A percentile compares a stretch with the other conserved stretches of the same genome.
phyloP scores from a whole-genome alignment of 2,797 vertebrate species.

The Poeciliopsis infans region DNA sequence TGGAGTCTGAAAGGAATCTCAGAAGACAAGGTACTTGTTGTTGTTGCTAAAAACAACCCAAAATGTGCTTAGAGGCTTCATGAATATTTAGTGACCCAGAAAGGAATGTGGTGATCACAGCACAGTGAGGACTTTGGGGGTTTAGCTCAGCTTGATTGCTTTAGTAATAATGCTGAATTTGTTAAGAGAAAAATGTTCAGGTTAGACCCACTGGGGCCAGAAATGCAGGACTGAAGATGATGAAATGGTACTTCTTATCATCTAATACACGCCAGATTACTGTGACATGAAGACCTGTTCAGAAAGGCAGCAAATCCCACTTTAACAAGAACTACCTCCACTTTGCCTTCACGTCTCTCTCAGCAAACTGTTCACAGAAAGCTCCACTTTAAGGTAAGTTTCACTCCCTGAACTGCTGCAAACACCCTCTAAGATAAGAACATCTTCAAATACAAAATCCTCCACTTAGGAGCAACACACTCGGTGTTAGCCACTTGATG shows the following conservation, averaged over 20 bases:
- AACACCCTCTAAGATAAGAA: slow-evolving; percentile 18
- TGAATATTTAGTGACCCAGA: slow-evolving; percentile 67
- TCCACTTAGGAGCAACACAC: slow-evolving; percentile 27
- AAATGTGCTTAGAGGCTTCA: slow-evolving; percentile 52
- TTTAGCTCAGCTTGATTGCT: slow-evolving; percentile 42
- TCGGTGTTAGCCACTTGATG: slow-evolving; percentile 26
- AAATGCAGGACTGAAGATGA: slow-evolving; percentile 16
- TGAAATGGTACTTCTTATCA: slow-evolving; percentile 13
- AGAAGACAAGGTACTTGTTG: slow-evolving; percentile 43
- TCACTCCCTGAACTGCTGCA: slow-evolving; percentile 23
- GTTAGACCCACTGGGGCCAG: slow-evolving; percentile 8
- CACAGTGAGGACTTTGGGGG: slow-evolving; percentile 27
- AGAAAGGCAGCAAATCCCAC: slow-evolving; percentile 31
- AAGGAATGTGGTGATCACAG: slow-evolving; percentile 39
- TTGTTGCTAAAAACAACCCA: slow-evolving; percentile 49
- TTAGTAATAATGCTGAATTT: slow-evolving; percentile 46
- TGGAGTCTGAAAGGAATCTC: slow-evolving; percentile 56
- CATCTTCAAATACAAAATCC: slow-evolving; percentile 39
- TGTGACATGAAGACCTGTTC: slow-evolving; percentile 9
- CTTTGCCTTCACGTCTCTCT: slow-evolving; percentile 22
- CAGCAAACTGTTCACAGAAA: slow-evolving; percentile 1
- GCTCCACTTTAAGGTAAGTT: slow-evolving; percentile 34
- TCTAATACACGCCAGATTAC: slow-evolving; percentile 17
- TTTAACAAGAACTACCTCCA: neutral
- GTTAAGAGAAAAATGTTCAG: slow-evolving; percentile 23